Conservation (phyloP, 2,888 invertebrate genomes). For the Tryphoninae sp. region DNA sequence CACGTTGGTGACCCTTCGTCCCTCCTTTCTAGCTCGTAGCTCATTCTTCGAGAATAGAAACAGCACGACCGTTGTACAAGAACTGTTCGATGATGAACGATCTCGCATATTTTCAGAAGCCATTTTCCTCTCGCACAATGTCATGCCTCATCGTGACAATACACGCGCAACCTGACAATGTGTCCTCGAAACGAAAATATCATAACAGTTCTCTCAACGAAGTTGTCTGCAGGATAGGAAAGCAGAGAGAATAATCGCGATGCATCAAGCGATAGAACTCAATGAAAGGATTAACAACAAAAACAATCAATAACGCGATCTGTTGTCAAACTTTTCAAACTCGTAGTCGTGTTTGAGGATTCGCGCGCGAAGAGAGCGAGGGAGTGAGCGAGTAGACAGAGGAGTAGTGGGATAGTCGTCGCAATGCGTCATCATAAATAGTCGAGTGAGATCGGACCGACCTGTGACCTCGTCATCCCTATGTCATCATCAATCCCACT, state of each 20-base stretch:
- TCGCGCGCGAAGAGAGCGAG: background rate
- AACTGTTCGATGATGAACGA: background rate
- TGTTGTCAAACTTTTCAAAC: no score
- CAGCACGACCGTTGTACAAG: background rate
- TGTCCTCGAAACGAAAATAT: no score
- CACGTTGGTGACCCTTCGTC: background rate
- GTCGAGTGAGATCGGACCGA: constrained; percentile 63
- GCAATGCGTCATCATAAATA: constrained; percentile 78
- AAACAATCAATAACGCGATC: no score
- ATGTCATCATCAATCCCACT: constrained; percentile 68
- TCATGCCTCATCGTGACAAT: no score
- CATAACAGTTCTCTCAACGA: background rate
- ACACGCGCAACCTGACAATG: no score
- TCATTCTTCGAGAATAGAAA: background rate
- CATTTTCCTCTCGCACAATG: no score
- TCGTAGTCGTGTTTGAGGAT: no score
- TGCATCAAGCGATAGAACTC: background rate
- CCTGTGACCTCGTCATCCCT: constrained; percentile 66
- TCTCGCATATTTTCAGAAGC: no score
- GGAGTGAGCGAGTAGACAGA: constrained; percentile 15
- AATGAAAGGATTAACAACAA: no score
- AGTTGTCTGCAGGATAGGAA: background rate
- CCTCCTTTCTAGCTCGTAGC: background rate
- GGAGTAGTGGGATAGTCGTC: constrained; percentile 58
- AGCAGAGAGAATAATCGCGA: background rate